Conservation (phyloP, 1,140 invertebrate species). For the Araneus ventricosus region DNA sequence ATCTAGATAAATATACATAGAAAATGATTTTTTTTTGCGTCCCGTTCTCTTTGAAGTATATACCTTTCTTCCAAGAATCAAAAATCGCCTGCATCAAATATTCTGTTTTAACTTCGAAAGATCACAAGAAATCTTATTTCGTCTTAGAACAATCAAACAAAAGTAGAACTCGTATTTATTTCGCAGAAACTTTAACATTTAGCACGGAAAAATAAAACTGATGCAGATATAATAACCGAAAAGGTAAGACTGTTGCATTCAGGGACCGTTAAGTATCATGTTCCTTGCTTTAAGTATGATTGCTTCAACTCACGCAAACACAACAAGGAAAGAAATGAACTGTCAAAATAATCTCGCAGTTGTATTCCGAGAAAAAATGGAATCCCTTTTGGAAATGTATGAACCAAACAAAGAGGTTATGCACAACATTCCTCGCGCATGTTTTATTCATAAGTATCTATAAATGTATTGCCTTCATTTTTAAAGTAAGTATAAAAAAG, state of each 20-base stretch:
- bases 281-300: background rate
- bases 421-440: background rate
- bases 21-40: too few species aligned
- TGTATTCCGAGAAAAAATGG: background rate
- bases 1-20: too few species aligned
- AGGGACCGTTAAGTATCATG: background rate
- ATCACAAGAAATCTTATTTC: background rate
- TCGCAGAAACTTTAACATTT: too few species aligned
- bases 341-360: background rate
- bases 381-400: background rate
- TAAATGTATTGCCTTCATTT: background rate
- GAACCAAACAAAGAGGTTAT: background rate
- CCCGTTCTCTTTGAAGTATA: too few species aligned
- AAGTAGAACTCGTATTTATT: background rate
- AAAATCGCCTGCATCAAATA: background rate
- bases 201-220: too few species aligned
- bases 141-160: background rate
- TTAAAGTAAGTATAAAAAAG: background rate
- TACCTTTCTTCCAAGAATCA: too few species aligned
- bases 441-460: background rate
- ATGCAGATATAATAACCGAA: too few species aligned
- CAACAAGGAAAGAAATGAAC: background rate
- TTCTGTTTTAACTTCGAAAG: background rate
- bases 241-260: background rate
- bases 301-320: background rate